Evolutionary conservation across 1,140 invertebrate species (phyloP).

Genomic region (Kradibia gibbosae): DNA sequence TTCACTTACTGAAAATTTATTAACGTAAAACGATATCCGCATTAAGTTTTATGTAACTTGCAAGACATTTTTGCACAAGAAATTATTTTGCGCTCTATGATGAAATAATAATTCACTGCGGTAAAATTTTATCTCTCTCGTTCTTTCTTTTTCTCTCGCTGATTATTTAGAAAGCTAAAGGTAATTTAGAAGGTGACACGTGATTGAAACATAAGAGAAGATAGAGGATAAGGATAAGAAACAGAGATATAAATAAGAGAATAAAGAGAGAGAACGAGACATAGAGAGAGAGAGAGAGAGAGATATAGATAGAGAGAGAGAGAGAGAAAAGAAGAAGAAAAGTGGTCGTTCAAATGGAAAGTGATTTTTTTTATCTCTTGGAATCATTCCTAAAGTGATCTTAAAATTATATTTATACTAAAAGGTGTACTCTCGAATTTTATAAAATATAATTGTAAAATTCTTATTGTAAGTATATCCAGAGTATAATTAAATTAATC

Average conservation of each 20-base stretch:
- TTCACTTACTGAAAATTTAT: constrained; percentile 22
- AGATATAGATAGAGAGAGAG: too few species aligned
- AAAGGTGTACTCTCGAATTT: background rate
- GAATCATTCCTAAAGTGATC: background rate
- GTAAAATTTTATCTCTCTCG: too few species aligned
- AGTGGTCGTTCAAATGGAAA: too few species aligned
- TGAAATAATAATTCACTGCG: constrained; percentile 21
- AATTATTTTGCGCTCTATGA: constrained; percentile 1
- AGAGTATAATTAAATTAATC: too few species aligned
- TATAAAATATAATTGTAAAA: background rate
- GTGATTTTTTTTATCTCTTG: background rate
- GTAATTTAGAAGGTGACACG: too few species aligned
- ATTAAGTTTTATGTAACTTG: constrained; percentile 12
- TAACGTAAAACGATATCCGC: background rate
- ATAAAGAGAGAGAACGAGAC: background rate
- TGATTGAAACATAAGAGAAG: too few species aligned
- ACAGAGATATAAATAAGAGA: background rate
- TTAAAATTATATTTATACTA: background rate
- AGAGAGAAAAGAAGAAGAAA: too few species aligned
- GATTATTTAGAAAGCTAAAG: constrained; percentile 22
- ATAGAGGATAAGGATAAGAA: too few species aligned
- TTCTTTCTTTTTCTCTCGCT: too few species aligned
- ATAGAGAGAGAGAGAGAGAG: background rate
- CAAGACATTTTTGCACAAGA: constrained; percentile 23
- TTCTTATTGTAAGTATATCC: background rate